These are phyloP conservation scores for Oncopeltus fasciatus DNA, from an alignment of 1,140 invertebrate genomes.

Conservation along the genomic window DNA sequence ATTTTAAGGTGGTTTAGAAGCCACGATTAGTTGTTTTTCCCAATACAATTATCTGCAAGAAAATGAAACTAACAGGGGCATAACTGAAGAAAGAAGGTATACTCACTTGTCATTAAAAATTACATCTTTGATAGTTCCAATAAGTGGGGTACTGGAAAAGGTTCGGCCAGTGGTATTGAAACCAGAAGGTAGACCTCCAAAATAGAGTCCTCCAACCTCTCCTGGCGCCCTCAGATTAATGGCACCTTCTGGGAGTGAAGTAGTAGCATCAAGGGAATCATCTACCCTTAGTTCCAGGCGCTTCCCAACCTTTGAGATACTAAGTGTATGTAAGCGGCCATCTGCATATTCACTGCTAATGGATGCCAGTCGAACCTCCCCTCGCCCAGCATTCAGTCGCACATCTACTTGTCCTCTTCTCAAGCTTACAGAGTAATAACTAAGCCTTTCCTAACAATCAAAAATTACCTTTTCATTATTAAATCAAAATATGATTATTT, in stretches of 20 bases:
- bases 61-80: no score
- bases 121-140: constrained; percentile 64
- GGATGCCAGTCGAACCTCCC: constrained; percentile 34
- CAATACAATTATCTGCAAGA: no score
- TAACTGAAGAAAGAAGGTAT: background rate
- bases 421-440: constrained; percentile 53
- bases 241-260: constrained; percentile 36
- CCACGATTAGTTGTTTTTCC: no score
- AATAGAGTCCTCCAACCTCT: constrained; percentile 31
- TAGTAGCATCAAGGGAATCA: constrained; percentile 33
- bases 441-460: constrained; percentile 30
- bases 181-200: constrained; percentile 36
- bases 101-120: constrained; percentile 63
- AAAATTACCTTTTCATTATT: background rate
- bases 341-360: constrained; percentile 30
- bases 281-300: constrained; percentile 50
- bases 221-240: constrained; percentile 37
- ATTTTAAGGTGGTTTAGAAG: no score
- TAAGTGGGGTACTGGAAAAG: constrained; percentile 36
- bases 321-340: constrained; percentile 33
- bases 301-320: constrained; percentile 35
- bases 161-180: constrained; percentile 39
- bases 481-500: no score
- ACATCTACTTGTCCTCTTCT: constrained; percentile 47
- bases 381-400: constrained; percentile 51